A percentile compares a stretch with the other conserved stretches of the same genome.
These are phyloP conservation scores for Hemistola chrysoprasaria DNA, from an alignment of 2,888 invertebrate species.

Conservation along the genomic window DNA sequence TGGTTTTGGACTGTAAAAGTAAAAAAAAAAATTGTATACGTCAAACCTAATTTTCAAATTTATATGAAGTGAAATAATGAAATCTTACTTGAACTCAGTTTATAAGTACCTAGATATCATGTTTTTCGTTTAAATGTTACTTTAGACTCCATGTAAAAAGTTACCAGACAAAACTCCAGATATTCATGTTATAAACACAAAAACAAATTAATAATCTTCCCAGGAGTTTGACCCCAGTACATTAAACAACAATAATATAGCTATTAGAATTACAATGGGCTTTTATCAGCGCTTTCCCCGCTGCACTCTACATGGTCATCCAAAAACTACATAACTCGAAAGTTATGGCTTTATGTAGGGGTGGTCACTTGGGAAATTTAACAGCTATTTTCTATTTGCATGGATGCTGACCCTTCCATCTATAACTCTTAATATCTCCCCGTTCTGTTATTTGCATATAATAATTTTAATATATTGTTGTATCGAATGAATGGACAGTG, in stretches of 20 bases:
- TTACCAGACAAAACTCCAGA: too few relatives aligned
- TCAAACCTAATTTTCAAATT: too few relatives aligned
- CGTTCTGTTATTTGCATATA: constrained; percentile 74
- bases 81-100: too few relatives aligned
- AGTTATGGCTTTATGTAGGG: constrained; percentile 60
- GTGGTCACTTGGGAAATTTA: constrained; percentile 73
- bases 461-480: constrained; percentile 74
- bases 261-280: constrained; percentile 10
- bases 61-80: too few relatives aligned
- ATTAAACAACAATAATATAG: constrained; percentile 3
- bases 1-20: too few relatives aligned
- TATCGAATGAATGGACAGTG: constrained; percentile 64
- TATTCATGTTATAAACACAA: too few relatives aligned
- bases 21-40: too few relatives aligned
- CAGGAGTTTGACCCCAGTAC: background rate
- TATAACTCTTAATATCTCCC: constrained; percentile 55
- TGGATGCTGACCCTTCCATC: constrained; percentile 62
- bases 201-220: too few relatives aligned
- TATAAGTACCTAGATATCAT: too few relatives aligned
- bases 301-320: constrained; percentile 22
- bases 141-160: too few relatives aligned
- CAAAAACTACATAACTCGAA: constrained; percentile 28
- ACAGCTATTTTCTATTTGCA: constrained; percentile 58
- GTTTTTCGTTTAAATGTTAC: too few relatives aligned
- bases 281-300: constrained; percentile 6